Conservation (phyloP, 2,888 invertebrate genomes). For the Oscheius myriophilus region DNA sequence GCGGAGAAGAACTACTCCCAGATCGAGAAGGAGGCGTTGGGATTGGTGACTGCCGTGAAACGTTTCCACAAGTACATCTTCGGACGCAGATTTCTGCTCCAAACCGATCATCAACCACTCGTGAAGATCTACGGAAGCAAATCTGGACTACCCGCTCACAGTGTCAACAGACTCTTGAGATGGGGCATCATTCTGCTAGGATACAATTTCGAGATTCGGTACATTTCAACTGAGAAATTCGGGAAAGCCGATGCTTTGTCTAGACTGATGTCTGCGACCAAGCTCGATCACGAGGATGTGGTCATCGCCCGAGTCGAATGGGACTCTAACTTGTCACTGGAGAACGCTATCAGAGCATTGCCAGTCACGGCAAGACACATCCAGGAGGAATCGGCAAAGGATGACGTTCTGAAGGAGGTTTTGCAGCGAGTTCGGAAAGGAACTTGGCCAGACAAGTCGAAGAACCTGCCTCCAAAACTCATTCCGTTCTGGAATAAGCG, state of each 20-base stretch:
- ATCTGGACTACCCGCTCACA: slow-evolving; percentile 27
- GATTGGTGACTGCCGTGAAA: slow-evolving; percentile 69
- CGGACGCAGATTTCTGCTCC: slow-evolving; percentile 67
- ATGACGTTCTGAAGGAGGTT: slow-evolving; percentile 2
- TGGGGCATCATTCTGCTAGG: slow-evolving; percentile 72
- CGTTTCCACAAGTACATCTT: slow-evolving; percentile 72
- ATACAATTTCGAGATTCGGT: slow-evolving; percentile 64
- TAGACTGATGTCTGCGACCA: slow-evolving; percentile 34
- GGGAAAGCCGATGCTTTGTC: slow-evolving; percentile 71
- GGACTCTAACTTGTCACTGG: too few relatives aligned
- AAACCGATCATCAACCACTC: slow-evolving; percentile 71
- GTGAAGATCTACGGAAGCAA: too few relatives aligned
- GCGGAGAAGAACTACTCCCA: slow-evolving; percentile 71
- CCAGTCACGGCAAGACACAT: background rate
- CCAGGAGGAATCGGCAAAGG: background rate
- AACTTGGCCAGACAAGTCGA: background rate
- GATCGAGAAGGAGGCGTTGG: slow-evolving; percentile 72
- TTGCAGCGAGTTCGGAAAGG: slow-evolving; percentile 2
- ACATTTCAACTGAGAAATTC: slow-evolving; percentile 66
- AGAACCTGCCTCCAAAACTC: background rate
- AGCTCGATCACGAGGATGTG: background rate
- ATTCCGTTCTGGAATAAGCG: background rate
- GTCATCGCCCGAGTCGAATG: background rate
- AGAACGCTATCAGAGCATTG: too few relatives aligned
- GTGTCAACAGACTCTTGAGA: slow-evolving; percentile 69